Evolutionary conservation across 2,113 vertebrate genomes (phyloP).

Genomic region (Picathartes gymnocephalus): DNA sequence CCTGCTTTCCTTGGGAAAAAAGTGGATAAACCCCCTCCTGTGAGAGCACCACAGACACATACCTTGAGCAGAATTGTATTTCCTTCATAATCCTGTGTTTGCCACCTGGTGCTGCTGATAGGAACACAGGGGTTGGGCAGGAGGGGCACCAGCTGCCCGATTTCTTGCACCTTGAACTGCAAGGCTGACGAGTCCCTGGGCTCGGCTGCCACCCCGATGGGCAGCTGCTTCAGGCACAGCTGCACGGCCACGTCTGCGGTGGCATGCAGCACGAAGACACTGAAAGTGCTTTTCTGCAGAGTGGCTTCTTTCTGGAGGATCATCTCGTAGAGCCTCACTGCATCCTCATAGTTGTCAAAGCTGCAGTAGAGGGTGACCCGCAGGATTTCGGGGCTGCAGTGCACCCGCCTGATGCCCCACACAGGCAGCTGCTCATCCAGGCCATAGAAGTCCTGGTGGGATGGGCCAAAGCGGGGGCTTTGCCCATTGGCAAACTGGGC

Average conservation of each 20-base stretch:
- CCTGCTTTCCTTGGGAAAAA: not conserved
- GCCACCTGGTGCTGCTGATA: slow-evolving; percentile 90
- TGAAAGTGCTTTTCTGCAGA: slow-evolving; percentile 75
- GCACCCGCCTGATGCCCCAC: slow-evolving; percentile 86
- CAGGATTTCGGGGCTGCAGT: slow-evolving; percentile 79
- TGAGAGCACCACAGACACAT: not conserved
- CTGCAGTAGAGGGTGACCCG: slow-evolving; percentile 86
- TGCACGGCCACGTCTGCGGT: slow-evolving; percentile 72
- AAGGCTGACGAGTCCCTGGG: slow-evolving; percentile 79
- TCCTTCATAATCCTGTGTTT: slow-evolving; percentile 91
- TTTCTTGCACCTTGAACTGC: slow-evolving; percentile 88
- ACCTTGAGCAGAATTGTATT: slow-evolving; percentile 94
- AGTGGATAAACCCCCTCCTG: not conserved
- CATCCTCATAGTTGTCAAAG: slow-evolving; percentile 88
- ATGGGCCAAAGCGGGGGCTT: slow-evolving; percentile 55
- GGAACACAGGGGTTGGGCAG: slow-evolving; percentile 89
- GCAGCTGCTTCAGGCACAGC: slow-evolving; percentile 87
- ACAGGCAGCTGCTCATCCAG: slow-evolving; percentile 87
- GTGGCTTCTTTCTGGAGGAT: slow-evolving; percentile 79
- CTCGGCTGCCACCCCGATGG: slow-evolving; percentile 76
- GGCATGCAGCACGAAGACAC: slow-evolving; percentile 77
- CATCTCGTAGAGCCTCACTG: slow-evolving; percentile 85
- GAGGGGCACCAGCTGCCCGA: slow-evolving; percentile 91
- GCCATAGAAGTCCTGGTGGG: slow-evolving; percentile 83
- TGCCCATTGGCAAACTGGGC: slow-evolving; percentile 53